phyloP scores from a whole-genome alignment of 2,888 invertebrate genomes.

The Alviniconcha strummeri region DNA sequence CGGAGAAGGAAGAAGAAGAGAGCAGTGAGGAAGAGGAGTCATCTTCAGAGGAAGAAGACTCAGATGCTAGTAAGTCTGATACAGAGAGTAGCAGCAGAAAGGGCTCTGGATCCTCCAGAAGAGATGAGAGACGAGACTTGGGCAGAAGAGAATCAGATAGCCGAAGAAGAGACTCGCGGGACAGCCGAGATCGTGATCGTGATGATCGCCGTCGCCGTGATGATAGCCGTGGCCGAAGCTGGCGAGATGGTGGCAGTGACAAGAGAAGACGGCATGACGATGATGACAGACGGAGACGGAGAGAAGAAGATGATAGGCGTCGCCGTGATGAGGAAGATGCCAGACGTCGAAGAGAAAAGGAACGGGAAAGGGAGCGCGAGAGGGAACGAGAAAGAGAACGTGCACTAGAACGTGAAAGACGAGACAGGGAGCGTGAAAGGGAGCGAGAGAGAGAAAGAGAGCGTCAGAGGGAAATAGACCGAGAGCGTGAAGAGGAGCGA shows the following conservation, averaged over 20 bases:
- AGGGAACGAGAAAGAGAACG: constrained; percentile 33
- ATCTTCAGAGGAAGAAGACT: constrained; percentile 11
- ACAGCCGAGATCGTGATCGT: background rate
- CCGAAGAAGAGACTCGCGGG: background rate
- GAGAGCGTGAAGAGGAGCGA: constrained; percentile 29
- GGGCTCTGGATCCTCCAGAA: constrained; percentile 21
- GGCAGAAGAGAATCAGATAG: constrained; percentile 11
- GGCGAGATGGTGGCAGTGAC: constrained; percentile 32
- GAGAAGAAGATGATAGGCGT: constrained; percentile 33
- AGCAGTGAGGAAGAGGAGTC: constrained; percentile 31
- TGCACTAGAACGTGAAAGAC: constrained; percentile 37
- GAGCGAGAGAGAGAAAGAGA: constrained; percentile 30
- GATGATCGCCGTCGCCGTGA: constrained; percentile 37
- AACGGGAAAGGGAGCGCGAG: constrained; percentile 34
- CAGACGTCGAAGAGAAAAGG: constrained; percentile 30
- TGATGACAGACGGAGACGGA: constrained; percentile 35
- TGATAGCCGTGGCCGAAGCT: constrained; percentile 34
- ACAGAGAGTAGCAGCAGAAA: constrained; percentile 16
- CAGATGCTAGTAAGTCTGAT: constrained; percentile 29
- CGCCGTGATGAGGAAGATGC: constrained; percentile 25
- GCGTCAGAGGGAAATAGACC: constrained; percentile 27
- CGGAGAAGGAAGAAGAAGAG: constrained; percentile 28
- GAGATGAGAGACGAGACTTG: constrained; percentile 14
- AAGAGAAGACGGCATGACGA: constrained; percentile 37
- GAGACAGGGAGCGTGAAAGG: constrained; percentile 21